Conservation (phyloP, 2,113 vertebrate genomes). For the Macroglossus sobrinus region DNA sequence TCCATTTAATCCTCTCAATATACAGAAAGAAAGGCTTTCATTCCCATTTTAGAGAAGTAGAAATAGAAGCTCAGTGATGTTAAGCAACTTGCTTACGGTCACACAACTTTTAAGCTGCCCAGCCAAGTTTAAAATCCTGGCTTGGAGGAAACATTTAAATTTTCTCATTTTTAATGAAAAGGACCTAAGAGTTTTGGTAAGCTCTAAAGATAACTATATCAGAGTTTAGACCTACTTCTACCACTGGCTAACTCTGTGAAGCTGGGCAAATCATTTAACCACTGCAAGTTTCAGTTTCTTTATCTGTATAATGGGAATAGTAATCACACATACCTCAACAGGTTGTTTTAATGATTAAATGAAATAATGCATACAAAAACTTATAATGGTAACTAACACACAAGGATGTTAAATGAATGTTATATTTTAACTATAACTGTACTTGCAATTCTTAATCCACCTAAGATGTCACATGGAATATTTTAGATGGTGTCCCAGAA, state of each 20-base stretch:
- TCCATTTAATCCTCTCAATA: background rate
- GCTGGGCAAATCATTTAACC: background rate
- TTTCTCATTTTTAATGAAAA: slow-evolving; percentile 11
- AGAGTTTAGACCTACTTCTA: background rate
- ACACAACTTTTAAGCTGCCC: background rate
- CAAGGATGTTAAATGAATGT: background rate
- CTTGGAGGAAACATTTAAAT: background rate
- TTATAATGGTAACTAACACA: background rate
- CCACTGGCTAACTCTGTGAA: background rate
- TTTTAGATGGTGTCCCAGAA: background rate
- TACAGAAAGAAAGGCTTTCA: background rate
- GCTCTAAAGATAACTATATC: background rate
- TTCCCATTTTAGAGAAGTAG: background rate
- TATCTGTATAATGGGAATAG: background rate
- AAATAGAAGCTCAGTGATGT: background rate
- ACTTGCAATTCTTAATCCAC: background rate
- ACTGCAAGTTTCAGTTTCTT: background rate
- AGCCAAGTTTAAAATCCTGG: background rate
- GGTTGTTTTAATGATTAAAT: background rate
- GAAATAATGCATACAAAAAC: background rate
- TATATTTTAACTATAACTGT: background rate
- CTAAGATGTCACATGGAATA: background rate
- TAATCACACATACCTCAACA: background rate
- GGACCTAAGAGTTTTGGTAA: background rate
- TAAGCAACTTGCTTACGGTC: background rate